Percentiles rank a stretch among this genome's conserved stretches.
Evolutionary conservation across 2,888 invertebrate species (phyloP).

Genomic region (Abrostola tripartita): DNA sequence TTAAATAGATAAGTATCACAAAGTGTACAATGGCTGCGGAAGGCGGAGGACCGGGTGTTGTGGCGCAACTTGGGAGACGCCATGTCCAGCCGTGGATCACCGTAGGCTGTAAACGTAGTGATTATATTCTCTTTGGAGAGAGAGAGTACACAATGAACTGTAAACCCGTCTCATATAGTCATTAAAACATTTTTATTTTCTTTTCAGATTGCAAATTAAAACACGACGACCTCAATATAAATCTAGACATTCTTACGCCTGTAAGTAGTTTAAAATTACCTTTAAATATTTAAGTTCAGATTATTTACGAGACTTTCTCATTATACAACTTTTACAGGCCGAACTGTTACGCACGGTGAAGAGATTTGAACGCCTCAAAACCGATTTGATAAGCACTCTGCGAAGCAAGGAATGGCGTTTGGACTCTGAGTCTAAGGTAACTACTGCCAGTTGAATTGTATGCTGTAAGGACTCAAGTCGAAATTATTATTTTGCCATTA

Average conservation of each 20-base stretch:
- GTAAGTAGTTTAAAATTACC: slow-evolving; percentile 63
- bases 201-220: slow-evolving; percentile 85
- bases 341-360: slow-evolving; percentile 84
- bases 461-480: too few relatives aligned
- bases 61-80: too few relatives aligned
- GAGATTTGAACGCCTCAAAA: slow-evolving; percentile 84
- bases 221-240: slow-evolving; percentile 86
- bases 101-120: too few relatives aligned
- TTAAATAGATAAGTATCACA: too few relatives aligned
- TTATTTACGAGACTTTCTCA: background rate
- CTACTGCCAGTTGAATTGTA: too few relatives aligned
- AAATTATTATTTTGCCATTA: too few relatives aligned
- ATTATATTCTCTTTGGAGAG: too few relatives aligned
- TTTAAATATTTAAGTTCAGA: background rate
- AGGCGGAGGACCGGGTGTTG: too few relatives aligned
- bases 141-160: too few relatives aligned
- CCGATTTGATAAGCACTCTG: slow-evolving; percentile 83
- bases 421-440: slow-evolving; percentile 86
- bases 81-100: too few relatives aligned
- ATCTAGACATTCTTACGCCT: slow-evolving; percentile 83
- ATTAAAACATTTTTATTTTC: background rate
- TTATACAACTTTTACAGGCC: slow-evolving; percentile 63
- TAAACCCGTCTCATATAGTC: background rate
- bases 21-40: too few relatives aligned
- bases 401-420: slow-evolving; percentile 86